Evolutionary conservation across 2,113 vertebrate genomes (phyloP), one percentile per base, ranked within the genome.

Genomic region (Charina bottae): DNA sequence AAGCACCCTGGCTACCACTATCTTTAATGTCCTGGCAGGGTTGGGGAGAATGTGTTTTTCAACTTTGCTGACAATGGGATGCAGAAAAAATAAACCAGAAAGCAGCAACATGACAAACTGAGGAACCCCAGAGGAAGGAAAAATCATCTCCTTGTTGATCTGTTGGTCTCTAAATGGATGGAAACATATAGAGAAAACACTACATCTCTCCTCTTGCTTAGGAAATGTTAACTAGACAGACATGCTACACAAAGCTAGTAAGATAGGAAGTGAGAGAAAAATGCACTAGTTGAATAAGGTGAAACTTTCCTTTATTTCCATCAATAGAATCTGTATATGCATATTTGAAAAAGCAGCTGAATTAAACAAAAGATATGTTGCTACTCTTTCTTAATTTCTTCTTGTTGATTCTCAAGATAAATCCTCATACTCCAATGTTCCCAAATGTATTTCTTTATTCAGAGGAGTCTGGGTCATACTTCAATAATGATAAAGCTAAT

Each of bases 1-100:
- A 97, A 95, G 96, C 15, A 91, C 92, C 90, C 87, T 93, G 95
- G 97, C 96, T 93, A 95, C 94, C 85, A 6, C 94, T 97, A 97
- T 97, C 97, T 97, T 94, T 96, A 95, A 90, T 93, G 97, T 97
- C 95, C 96, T 95, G 53, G 87, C 95, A 94, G 96, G 95, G 96
- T 97, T 95, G 95, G 94, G 94, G 94, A 96, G 96, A 94, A 97
- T 97, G 96, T 83, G 88, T 6, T 56, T 83, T 96, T 62, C n/a
- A 97, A 98, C 97, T 95, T 96, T 94, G 26, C 94, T 97, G 96
- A 95, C 97, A 97, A 94, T 93, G 95, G 97, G 98, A 96, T 97
- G 96, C 97, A 96, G 97, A 97, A 97, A 97, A 98, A 98, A 98
- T 97, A 97, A 98, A 98, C 97, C 96, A 96, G 95, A 95, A 96